Evolutionary conservation across 2,888 invertebrate genomes (phyloP), one percentile per base, ranked within the genome.

Genomic region (Diploptera punctata): DNA sequence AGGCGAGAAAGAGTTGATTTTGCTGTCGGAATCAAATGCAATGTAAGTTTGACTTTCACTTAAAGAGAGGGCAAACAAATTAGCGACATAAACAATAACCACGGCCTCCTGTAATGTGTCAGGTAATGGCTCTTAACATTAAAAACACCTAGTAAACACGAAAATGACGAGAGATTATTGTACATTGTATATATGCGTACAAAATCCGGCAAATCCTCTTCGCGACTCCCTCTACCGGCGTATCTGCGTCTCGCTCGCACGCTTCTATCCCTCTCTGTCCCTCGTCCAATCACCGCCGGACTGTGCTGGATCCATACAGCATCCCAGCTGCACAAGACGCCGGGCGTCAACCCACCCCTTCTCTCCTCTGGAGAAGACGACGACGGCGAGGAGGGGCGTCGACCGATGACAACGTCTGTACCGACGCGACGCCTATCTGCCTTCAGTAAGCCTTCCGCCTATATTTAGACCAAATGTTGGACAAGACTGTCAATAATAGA

Each of bases 261-360:
- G 1, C 52, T 13, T 24, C 57, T 57, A 26, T 57, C 57, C 4
- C 13, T 2, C 26, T 29, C 29, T 57, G n/a, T 52, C 57, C 16
- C 57, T 5, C 68, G 57, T 57, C 67, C 61, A 67, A 31, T 38
- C 68, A 38, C 68, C 68, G 44, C 60, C 33, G 31, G 44, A 24
- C 57, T 38, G 9, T 57, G 29, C 18, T 38, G 68, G 73, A 73
- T 73, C 73, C 73, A 73, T 70, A 73, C 73, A 73, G 73, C 73
- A 70, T 73, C 73, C 73, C 68, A 60, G 62, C 49, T 52, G 47
- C 52, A 29, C 65, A 38, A 47, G 67, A 29, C 70, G 61, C 33
- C 69, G 44, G 68, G 47, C 69, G 52, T 49, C 68, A n/a, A 24
- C 52, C 52, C 33, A 43, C 68, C 68, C 68, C 54, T 68, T 52